Conservation (phyloP, 2,113 vertebrate genomes). For the Perognathus longimembris region DNA sequence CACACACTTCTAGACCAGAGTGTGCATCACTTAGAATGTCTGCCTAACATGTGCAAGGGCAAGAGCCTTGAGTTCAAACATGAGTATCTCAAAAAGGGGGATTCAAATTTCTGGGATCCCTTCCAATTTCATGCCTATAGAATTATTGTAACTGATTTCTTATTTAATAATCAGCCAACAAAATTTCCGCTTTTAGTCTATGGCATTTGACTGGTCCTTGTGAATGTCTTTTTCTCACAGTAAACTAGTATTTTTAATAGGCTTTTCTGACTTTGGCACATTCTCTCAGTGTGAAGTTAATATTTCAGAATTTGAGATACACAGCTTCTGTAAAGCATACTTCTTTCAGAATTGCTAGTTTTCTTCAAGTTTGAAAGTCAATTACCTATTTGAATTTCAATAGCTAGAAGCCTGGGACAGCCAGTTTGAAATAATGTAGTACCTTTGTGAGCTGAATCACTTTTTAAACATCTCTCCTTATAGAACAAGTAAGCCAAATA, state of each 20-base stretch:
- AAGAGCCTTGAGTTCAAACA: no score
- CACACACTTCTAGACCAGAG: no score
- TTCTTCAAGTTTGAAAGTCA: conserved; percentile 62
- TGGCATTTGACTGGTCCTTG: background rate
- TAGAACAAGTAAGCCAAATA: conserved; percentile 30
- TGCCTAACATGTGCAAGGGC: no score
- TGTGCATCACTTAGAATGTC: no score
- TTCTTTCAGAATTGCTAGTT: conserved; percentile 44
- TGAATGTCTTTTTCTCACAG: background rate
- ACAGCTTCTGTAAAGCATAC: background rate
- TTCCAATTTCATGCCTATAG: background rate
- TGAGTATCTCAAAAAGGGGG: no score
- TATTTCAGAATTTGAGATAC: conserved; percentile 56
- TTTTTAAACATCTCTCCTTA: conserved; percentile 60
- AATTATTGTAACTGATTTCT: background rate
- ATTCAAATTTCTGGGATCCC: background rate
- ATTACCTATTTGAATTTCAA: conserved; percentile 68
- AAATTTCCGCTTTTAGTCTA: no score
- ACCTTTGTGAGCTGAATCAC: conserved; percentile 36
- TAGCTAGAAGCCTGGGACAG: conserved; percentile 34
- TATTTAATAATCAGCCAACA: background rate
- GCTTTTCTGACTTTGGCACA: conserved; percentile 20
- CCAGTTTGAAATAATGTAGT: conserved; percentile 45
- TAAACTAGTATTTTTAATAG: conserved; percentile 54
- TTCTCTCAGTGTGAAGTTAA: conserved; percentile 58